Evolutionary conservation across 2,888 invertebrate genomes (phyloP).

Genomic region (Ernsta delagoae): DNA sequence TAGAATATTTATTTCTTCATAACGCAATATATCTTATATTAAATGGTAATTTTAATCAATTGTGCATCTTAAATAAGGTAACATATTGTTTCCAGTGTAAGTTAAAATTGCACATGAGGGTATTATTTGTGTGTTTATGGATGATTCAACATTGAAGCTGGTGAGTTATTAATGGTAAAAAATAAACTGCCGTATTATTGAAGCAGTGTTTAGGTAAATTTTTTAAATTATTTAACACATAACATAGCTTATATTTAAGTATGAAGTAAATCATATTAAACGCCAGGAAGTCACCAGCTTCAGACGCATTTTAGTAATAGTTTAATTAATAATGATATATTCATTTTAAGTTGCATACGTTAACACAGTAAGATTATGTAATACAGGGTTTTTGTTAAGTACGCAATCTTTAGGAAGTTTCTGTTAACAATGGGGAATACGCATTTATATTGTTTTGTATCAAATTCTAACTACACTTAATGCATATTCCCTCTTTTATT

Average conservation of each 20-base stretch:
- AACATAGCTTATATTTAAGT: neutral
- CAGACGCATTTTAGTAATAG: neutral
- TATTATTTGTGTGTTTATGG: neutral
- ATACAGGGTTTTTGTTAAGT: neutral
- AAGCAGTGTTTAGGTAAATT: neutral
- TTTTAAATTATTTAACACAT: neutral
- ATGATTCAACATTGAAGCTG: neutral
- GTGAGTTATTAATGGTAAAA: neutral
- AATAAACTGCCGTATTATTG: neutral
- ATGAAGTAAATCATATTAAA: neutral
- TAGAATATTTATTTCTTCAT: slow-evolving; percentile 19
- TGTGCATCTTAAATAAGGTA: slow-evolving; percentile 5
- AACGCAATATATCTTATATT: slow-evolving; percentile 6
- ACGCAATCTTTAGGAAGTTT: neutral
- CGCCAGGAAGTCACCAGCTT: neutral
- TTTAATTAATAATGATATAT: neutral
- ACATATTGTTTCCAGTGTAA: slow-evolving; percentile 10
- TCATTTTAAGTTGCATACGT: neutral
- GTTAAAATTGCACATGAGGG: neutral
- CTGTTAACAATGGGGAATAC: neutral
- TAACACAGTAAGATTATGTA: neutral
- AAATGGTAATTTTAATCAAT: neutral
- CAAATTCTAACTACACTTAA: too few species aligned
- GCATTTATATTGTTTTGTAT: neutral
- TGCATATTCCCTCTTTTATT: too few species aligned